Base-by-base conservation (phyloP, 2,888 invertebrate species). In the Ichneumon xanthorius region DNA sequence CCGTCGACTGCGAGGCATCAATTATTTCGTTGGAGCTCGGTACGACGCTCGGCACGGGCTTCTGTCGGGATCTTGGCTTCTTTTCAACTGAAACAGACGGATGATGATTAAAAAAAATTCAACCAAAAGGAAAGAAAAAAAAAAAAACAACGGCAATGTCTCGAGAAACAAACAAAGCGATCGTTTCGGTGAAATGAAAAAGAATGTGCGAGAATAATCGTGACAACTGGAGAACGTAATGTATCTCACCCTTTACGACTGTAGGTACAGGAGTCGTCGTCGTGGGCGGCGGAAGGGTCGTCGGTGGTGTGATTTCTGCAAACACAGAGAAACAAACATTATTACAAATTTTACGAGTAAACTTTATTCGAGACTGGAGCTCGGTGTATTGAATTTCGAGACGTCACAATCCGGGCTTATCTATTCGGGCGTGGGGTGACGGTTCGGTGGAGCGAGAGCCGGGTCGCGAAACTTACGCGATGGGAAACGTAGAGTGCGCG, bases 231-330 rank as follows among this genome's bases (percentile, higher is more conserved):
- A 30, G 14, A 68, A 77, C 58, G 50, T 4, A 53, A 30, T 14
- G 30, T 37, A 2, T 63, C 82, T 89, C 82, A 93, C 92, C 92
- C 89, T 82, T 89, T 19, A 89, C 88, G 19, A 90, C 87, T 0
- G 89, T 88, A 0, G 91, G 88, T 45, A 88, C 63, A 6, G 89
- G 90, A 19, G 90, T 89, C 26, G 86, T 88, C 70, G 89, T 88
- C 33, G 86, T 88, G 14, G 88, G 87, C n/a, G 84, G 89, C 7
- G 89, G 84, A 58, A 88, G 83, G 11, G 93, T 93, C 50, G 93
- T 93, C 14, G 93, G 90, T 16, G 90, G 90, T 22, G 89, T 90
- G 72, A 92, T 91, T 67, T 91, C 93, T 93, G 87, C 14, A 88
- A 91, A 82, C 68, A 82, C 11, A 19, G 14, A 4, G 48, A 65